Percentiles rank a stretch among this genome's conserved stretches.
These are phyloP conservation scores for Stenoptilia bipunctidactyla DNA, from an alignment of 2,888 invertebrate genomes.

Conservation along the genomic window DNA sequence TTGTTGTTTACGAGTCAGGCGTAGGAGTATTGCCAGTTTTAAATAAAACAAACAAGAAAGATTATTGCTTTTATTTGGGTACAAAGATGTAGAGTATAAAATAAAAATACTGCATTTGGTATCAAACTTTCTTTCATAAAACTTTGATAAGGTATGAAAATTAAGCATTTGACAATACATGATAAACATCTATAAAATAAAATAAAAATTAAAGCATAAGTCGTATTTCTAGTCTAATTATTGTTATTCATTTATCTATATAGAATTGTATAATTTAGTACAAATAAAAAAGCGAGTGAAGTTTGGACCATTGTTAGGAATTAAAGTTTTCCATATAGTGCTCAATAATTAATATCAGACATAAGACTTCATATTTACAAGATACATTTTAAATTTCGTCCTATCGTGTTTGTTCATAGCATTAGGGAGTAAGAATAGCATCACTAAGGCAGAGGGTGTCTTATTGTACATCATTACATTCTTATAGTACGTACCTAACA, in stretches of 20 bases:
- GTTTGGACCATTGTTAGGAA: slow-evolving; percentile 71
- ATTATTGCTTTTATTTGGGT: slow-evolving; percentile 67
- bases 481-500: slow-evolving; percentile 35
- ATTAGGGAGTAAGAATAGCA: slow-evolving; percentile 58
- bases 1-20: no score
- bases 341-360: slow-evolving; percentile 50
- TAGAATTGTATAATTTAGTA: slow-evolving; percentile 67
- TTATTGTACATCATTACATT: slow-evolving; percentile 61
- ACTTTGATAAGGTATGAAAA: slow-evolving; percentile 60
- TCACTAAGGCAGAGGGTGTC: slow-evolving; percentile 68
- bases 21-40: no score
- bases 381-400: slow-evolving; percentile 43
- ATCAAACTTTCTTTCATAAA: slow-evolving; percentile 59
- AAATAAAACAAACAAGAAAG: slow-evolving; percentile 13
- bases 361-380: slow-evolving; percentile 62
- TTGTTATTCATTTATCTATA: slow-evolving; percentile 55
- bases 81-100: slow-evolving; percentile 68
- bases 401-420: slow-evolving; percentile 52
- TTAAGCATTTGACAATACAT: slow-evolving; percentile 66
- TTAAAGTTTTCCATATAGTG: slow-evolving; percentile 61
- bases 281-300: slow-evolving; percentile 68
- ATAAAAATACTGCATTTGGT: slow-evolving; percentile 71
- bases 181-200: slow-evolving; percentile 58
- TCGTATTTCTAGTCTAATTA: slow-evolving; percentile 51
- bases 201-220: slow-evolving; percentile 58